These are phyloP conservation scores for Amiota minor DNA, from an alignment of 2,888 invertebrate species.

Conservation along the genomic window DNA sequence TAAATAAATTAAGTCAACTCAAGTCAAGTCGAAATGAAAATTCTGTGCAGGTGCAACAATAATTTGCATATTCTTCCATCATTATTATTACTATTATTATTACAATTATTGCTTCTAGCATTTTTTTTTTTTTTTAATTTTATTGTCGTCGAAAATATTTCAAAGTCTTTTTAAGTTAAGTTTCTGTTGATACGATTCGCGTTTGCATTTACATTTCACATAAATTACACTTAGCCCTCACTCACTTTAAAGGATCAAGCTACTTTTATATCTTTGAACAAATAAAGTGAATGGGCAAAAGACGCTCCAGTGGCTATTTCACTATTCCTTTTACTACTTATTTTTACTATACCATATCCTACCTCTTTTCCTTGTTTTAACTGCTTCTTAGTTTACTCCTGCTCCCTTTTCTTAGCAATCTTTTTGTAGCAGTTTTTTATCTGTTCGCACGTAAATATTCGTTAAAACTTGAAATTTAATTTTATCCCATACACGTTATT, in stretches of 20 bases:
- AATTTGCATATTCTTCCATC: neutral
- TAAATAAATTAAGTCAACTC: neutral
- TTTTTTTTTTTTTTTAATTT: neutral
- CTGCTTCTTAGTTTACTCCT: neutral
- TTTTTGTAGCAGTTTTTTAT: slow-evolving; percentile 37
- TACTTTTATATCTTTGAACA: slow-evolving; percentile 1
- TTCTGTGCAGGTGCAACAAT: neutral
- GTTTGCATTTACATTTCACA: neutral
- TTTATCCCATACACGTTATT: slow-evolving; percentile 51
- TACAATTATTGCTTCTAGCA: neutral
- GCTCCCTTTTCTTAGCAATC: neutral
- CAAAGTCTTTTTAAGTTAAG: slow-evolving; percentile 10
- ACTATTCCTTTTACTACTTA: too few species aligned
- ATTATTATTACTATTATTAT: neutral
- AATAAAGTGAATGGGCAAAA: too few species aligned
- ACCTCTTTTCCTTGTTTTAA: too few species aligned
- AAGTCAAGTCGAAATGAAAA: neutral
- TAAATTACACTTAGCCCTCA: slow-evolving; percentile 25
- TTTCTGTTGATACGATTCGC: too few species aligned
- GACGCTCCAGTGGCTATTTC: too few species aligned
- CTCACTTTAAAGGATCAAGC: slow-evolving; percentile 8
- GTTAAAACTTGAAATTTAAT: slow-evolving; percentile 67
- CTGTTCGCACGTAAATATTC: slow-evolving; percentile 65
- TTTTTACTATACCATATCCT: too few species aligned
- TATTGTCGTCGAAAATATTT: slow-evolving; percentile 12